phyloP scores from a whole-genome alignment of 1,140 invertebrate species.

The Archivesica marissinica region DNA sequence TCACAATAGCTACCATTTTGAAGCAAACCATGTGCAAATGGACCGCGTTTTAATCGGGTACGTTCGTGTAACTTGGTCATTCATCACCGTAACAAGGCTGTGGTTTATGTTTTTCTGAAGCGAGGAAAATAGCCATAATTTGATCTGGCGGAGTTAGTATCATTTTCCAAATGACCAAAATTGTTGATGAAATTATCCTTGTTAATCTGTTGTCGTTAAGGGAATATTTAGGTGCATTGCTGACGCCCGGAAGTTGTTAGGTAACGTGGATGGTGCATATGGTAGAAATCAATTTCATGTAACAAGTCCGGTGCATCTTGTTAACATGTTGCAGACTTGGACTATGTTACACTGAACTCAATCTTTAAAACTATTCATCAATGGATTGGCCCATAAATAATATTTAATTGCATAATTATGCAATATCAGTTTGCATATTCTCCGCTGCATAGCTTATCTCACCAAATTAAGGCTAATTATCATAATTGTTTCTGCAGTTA shows the following conservation, averaged over 20 bases:
- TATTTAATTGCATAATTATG: conserved; percentile 42
- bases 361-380: not conserved
- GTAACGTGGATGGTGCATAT: conserved; percentile 26
- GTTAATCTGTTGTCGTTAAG: not conserved
- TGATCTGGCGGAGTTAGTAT: conserved; percentile 51
- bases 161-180: conserved; percentile 58
- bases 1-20: conserved; percentile 45
- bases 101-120: conserved; percentile 57
- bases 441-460: conserved; percentile 21
- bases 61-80: conserved; percentile 49
- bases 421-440: conserved; percentile 21
- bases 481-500: not conserved
- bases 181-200: conserved; percentile 57
- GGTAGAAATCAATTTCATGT: conserved; percentile 26
- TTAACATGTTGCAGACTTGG: not conserved
- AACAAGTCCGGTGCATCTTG: not conserved
- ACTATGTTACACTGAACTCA: not conserved
- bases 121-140: conserved; percentile 65
- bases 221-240: conserved; percentile 35
- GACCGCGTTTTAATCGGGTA: conserved; percentile 56
- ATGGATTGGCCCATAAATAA: conserved; percentile 48
- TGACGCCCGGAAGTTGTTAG: conserved; percentile 46
- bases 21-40: conserved; percentile 60
- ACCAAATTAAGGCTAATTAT: conserved; percentile 6
- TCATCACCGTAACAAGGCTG: conserved; percentile 49